phyloP scores from a whole-genome alignment of 2,113 vertebrate genomes.

The Narcine bancroftii region DNA sequence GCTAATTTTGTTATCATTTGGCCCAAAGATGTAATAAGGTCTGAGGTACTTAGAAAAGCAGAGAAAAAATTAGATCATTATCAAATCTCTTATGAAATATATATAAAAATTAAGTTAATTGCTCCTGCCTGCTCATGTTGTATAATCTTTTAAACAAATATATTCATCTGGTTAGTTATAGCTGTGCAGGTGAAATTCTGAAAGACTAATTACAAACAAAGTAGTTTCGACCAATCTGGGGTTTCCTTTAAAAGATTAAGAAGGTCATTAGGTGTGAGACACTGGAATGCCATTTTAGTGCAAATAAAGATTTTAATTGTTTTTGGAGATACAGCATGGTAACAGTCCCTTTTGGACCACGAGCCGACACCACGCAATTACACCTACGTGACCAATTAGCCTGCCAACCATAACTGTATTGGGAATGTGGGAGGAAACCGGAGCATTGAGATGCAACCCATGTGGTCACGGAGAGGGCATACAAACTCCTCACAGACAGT shows the following conservation, averaged over 20 bases:
- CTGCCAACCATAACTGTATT: too few relatives aligned
- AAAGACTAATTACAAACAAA: neutral
- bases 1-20: conserved; percentile 26
- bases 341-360: too few relatives aligned
- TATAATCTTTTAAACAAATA: conserved; percentile 32
- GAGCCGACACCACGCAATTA: too few relatives aligned
- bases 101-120: conserved; percentile 33
- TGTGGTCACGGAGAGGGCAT: too few relatives aligned
- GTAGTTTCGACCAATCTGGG: neutral
- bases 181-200: neutral
- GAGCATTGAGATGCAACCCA: too few relatives aligned
- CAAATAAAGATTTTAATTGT: neutral
- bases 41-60: conserved; percentile 10
- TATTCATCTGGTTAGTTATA: neutral
- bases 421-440: too few relatives aligned
- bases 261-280: neutral
- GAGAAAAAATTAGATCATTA: conserved; percentile 19
- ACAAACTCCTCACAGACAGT: too few relatives aligned
- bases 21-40: conserved; percentile 11
- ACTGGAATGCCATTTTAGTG: neutral
- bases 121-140: conserved; percentile 9
- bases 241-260: neutral
- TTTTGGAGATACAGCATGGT: too few relatives aligned
- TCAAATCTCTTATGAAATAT: conserved; percentile 25
- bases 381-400: too few relatives aligned